Evolutionary conservation across 1,140 invertebrate genomes (phyloP).

Genomic region (Cephus cinctus): DNA sequence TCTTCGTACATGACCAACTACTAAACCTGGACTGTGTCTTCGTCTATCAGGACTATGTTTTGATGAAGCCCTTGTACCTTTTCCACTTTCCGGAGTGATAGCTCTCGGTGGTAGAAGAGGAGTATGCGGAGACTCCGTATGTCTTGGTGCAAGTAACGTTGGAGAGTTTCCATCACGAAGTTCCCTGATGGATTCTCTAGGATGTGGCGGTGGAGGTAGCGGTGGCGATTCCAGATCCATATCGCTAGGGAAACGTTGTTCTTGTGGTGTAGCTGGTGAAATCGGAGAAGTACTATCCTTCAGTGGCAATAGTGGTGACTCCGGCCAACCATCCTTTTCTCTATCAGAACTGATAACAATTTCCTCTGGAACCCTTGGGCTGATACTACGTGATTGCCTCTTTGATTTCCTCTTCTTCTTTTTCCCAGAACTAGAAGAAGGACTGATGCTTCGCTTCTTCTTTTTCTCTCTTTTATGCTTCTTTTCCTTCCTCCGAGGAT

Average conservation of each 20-base stretch:
- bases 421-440: slow-evolving; percentile 52
- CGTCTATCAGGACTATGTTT: slow-evolving; percentile 38
- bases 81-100: slow-evolving; percentile 42
- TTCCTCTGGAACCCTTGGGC: slow-evolving; percentile 42
- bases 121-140: slow-evolving; percentile 58
- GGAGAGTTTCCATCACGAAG: slow-evolving; percentile 41
- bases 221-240: slow-evolving; percentile 47
- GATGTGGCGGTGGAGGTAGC: too few relatives aligned
- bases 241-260: slow-evolving; percentile 39
- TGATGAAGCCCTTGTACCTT: slow-evolving; percentile 16
- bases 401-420: slow-evolving; percentile 70
- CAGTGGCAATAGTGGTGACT: slow-evolving; percentile 43
- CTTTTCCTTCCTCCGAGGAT: slow-evolving; percentile 61
- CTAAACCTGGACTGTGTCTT: slow-evolving; percentile 39
- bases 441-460: slow-evolving; percentile 58
- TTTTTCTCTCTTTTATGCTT: slow-evolving; percentile 70
- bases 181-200: too few relatives aligned
- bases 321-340: slow-evolving; percentile 38
- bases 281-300: slow-evolving; percentile 59
- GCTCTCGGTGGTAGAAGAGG: slow-evolving; percentile 59
- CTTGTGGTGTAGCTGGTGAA: slow-evolving; percentile 60
- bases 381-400: slow-evolving; percentile 65
- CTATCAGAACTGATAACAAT: slow-evolving; percentile 23
- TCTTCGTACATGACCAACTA: slow-evolving; percentile 24
- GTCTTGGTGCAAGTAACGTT: too few relatives aligned